Base-by-base conservation (phyloP, 2,797 vertebrate genomes). In the Sylvia borin region DNA sequence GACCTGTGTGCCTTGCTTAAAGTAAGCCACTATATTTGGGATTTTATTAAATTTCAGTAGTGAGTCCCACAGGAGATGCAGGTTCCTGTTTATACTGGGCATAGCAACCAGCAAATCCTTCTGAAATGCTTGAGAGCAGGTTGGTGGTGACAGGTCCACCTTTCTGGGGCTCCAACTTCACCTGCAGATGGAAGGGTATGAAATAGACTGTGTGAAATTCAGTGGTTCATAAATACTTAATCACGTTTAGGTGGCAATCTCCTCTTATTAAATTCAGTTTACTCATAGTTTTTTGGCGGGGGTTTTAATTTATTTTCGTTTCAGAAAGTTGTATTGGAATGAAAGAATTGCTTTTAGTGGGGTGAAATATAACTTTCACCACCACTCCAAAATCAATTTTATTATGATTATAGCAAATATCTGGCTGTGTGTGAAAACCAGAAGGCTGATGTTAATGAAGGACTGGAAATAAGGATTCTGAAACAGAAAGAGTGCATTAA, bases 401-500 rank as follows among this genome's bases (percentile, higher is more conserved):
- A 50, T 73, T 60, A 5, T 48, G 57, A 72, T 85, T 73, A 27
- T 88, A 92, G 57, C 27, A 76, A 65, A 64, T 86, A 85, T 12
- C 20, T 86, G 64, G 8, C 85, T 93, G 57, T 85, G 67, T 95
- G 53, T 93, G 43, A 80, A 96, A 78, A 88, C 31, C 66, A 85
- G 84, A 92, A 82, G 60, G 86, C 84, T 96, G 75, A 54, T 79
- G 60, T 93, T 95, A 47, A 47, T 47, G 45, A 47, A 47, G 45
- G 45, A 47, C 21, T 92, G 73, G 84, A 95, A 80, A 71, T 93
- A 94, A 93, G 68, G 81, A 90, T 94, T 97, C 95, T 90, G 92
- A 95, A 97, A 93, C 78, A 92, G 95, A 93, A 96, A 83, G 2
- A 5, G 57, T 45, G 87, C 27, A 64, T 93, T 93, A 79, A 77